phyloP scores from a whole-genome alignment of 2,888 invertebrate genomes.

The Candidula unifasciata region DNA sequence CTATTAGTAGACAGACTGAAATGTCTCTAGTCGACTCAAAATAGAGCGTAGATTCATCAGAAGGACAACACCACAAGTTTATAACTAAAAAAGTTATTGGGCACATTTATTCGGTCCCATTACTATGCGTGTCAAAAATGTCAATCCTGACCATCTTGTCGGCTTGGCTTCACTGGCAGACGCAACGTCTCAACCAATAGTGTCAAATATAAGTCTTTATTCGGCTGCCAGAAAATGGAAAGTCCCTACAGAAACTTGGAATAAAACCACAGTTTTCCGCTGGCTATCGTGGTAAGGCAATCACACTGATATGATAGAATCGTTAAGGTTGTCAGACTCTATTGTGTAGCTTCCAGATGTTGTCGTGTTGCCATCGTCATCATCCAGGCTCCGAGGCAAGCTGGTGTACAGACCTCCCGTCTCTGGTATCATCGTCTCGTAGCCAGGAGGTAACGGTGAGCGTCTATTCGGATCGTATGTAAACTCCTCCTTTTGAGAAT shows the following conservation, averaged over 20 bases:
- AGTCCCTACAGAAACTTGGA: too few relatives aligned
- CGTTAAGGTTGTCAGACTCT: conserved; percentile 54
- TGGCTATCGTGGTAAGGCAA: not conserved
- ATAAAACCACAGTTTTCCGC: too few relatives aligned
- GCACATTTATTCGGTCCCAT: too few relatives aligned
- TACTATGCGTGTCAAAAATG: too few relatives aligned
- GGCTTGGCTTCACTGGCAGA: too few relatives aligned
- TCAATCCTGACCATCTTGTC: too few relatives aligned
- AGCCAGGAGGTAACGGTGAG: conserved; percentile 30
- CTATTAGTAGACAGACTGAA: too few relatives aligned
- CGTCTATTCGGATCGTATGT: conserved; percentile 10
- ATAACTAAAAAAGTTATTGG: too few relatives aligned
- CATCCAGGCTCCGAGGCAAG: conserved; percentile 52
- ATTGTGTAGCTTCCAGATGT: conserved; percentile 59
- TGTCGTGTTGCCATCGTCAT: conserved; percentile 56
- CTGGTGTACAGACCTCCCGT: conserved; percentile 45
- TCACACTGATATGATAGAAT: conserved; percentile 51
- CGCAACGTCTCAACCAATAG: too few relatives aligned
- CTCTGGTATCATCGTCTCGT: conserved; percentile 34
- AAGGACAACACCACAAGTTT: too few relatives aligned
- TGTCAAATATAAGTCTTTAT: not conserved
- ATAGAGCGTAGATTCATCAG: too few relatives aligned
- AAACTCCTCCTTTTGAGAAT: conserved; percentile 21
- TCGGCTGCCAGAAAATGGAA: not conserved
- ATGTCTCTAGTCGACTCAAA: too few relatives aligned